Evolutionary conservation across 1,140 invertebrate species (phyloP).

Genomic region (Pararge aegeria): DNA sequence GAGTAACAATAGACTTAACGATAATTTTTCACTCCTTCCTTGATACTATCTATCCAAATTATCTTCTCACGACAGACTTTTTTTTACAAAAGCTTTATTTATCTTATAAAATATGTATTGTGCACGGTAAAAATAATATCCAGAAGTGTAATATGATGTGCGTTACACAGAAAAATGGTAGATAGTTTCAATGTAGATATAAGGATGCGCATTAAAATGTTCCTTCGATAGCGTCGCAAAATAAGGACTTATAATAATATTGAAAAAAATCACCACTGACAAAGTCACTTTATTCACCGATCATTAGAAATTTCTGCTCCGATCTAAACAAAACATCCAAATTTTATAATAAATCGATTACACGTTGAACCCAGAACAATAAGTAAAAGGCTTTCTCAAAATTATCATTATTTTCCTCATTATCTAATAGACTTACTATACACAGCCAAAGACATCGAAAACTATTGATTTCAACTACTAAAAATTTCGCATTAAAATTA

Average conservation of each 20-base stretch:
- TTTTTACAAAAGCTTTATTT: no score
- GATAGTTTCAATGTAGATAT: conserved; percentile 28
- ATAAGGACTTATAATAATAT: conserved; percentile 40
- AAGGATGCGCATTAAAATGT: conserved; percentile 9
- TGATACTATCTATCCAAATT: no score
- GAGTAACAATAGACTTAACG: no score
- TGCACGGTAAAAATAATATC: not conserved
- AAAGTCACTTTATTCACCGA: conserved; percentile 73
- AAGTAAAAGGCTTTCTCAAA: conserved; percentile 56
- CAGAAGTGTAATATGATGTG: conserved; percentile 9
- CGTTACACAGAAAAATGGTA: conserved; percentile 73
- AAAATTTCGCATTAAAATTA: conserved; percentile 57
- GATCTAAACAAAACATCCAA: conserved; percentile 76
- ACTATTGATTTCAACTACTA: conserved; percentile 68
- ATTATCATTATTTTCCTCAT: conserved; percentile 56
- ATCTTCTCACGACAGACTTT: no score
- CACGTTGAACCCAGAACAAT: conserved; percentile 56
- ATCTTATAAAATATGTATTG: not conserved
- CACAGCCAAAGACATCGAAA: conserved; percentile 78
- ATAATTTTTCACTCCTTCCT: no score
- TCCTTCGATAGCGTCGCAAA: conserved; percentile 61
- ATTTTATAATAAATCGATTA: conserved; percentile 57
- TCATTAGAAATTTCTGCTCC: conserved; percentile 64
- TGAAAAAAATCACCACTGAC: conserved; percentile 60
- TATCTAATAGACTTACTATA: conserved; percentile 62